These are phyloP conservation scores for Empis stercorea DNA, from an alignment of 2,888 invertebrate genomes.

Conservation along the genomic window DNA sequence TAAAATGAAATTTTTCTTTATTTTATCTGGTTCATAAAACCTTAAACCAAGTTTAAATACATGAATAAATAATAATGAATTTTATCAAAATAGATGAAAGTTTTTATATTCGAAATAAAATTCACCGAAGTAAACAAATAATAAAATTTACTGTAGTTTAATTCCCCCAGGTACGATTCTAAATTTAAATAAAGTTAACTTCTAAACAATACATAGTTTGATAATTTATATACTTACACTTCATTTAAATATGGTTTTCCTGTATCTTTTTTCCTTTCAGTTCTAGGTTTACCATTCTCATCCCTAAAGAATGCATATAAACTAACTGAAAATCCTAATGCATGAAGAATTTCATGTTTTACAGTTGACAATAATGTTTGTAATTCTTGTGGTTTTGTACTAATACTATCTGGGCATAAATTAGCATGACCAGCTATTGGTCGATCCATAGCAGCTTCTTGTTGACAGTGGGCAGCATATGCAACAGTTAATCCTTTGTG, in stretches of 20 bases:
- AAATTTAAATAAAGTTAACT: background rate
- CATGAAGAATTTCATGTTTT: constrained; percentile 97
- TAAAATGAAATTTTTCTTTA: background rate
- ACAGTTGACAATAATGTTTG: constrained; percentile 89
- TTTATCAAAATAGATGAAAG: too few relatives aligned
- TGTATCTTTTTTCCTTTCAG: constrained; percentile 63
- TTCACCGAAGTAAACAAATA: too few relatives aligned
- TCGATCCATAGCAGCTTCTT: constrained; percentile 85
- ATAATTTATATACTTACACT: constrained; percentile 45
- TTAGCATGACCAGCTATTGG: constrained; percentile 99
- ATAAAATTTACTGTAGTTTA: background rate
- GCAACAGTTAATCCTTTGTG: constrained; percentile 84
- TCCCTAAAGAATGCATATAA: constrained; percentile 89
- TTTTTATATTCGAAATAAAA: too few relatives aligned
- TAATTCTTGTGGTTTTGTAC: constrained; percentile 79
- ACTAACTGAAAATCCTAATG: constrained; percentile 92
- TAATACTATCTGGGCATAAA: constrained; percentile 89
- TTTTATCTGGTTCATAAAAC: background rate
- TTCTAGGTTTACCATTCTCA: constrained; percentile 74
- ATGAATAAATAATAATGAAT: too few relatives aligned
- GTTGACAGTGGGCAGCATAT: constrained; percentile 97
- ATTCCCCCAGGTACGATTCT: background rate
- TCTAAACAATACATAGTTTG: background rate
- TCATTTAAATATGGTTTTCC: constrained; percentile 83
- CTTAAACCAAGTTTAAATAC: background rate